These are phyloP conservation scores for Buceros bicornis DNA, from an alignment of 2,797 vertebrate genomes.

Conservation along the genomic window DNA sequence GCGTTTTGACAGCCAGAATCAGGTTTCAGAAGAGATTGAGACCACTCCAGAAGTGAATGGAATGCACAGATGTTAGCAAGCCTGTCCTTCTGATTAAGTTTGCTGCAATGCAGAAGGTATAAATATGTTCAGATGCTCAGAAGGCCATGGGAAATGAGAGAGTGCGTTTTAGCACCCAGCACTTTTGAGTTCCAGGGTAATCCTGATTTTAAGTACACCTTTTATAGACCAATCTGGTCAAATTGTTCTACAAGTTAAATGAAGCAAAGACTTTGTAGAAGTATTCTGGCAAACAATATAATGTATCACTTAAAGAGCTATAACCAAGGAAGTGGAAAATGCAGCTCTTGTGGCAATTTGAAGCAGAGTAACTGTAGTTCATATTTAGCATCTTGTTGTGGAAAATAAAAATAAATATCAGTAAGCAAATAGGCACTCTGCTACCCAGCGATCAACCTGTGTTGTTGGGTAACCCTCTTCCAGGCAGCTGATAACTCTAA, in stretches of 20 bases:
- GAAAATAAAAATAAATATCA: constrained; percentile 56
- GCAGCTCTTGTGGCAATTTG: constrained; percentile 44
- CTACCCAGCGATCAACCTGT: background rate
- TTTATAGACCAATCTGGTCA: constrained; percentile 76
- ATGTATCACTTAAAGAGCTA: constrained; percentile 76
- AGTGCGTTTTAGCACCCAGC: constrained; percentile 50
- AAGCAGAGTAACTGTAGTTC: background rate
- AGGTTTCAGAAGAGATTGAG: constrained; percentile 72
- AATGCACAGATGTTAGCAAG: constrained; percentile 79
- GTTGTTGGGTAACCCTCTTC: background rate
- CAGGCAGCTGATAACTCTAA: background rate
- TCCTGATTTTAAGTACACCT: constrained; percentile 79
- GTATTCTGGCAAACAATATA: constrained; percentile 72
- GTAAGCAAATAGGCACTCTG: background rate
- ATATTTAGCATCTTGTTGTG: constrained; percentile 33
- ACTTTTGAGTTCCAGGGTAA: constrained; percentile 66
- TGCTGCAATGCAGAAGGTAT: constrained; percentile 76
- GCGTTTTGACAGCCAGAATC: constrained; percentile 66
- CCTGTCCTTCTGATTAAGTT: constrained; percentile 74
- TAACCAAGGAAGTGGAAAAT: constrained; percentile 77
- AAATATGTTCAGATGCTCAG: constrained; percentile 71
- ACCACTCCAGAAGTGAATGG: constrained; percentile 71
- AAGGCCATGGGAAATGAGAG: constrained; percentile 63
- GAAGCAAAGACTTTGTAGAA: constrained; percentile 63
- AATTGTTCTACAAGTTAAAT: constrained; percentile 65